These are phyloP conservation scores for Regulus satrapa DNA, from an alignment of 2,113 vertebrate species.

Conservation along the genomic window DNA sequence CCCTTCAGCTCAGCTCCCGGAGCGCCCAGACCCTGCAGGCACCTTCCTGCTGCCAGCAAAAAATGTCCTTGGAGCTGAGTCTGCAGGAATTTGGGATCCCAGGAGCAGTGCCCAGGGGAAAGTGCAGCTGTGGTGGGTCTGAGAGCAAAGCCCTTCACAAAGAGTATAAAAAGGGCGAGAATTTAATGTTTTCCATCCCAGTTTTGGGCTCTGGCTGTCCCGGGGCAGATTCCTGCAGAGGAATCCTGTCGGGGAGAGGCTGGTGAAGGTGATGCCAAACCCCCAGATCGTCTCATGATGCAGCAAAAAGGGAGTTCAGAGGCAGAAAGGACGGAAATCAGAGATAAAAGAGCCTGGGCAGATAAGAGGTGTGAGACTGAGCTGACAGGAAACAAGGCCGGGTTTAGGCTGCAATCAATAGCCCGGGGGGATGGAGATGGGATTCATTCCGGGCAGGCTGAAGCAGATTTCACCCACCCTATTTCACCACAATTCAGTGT, in stretches of 20 bases:
- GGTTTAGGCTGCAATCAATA: slow-evolving; percentile 57
- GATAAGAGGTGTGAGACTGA: slow-evolving; percentile 16
- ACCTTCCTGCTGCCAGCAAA: neutral
- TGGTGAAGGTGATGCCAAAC: neutral
- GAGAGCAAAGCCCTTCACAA: neutral
- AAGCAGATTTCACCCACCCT: slow-evolving; percentile 27
- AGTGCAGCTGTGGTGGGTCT: neutral
- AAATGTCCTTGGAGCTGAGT: neutral
- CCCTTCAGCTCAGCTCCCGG: neutral
- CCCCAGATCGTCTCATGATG: neutral
- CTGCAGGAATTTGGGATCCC: neutral
- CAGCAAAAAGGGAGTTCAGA: neutral
- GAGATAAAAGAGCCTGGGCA: slow-evolving; percentile 35
- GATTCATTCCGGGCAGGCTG: slow-evolving; percentile 54
- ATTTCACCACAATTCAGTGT: neutral
- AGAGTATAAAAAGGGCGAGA: neutral
- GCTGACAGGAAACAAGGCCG: slow-evolving; percentile 46
- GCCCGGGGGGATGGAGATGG: slow-evolving; percentile 6
- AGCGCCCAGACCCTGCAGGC: neutral
- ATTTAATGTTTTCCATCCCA: too few species aligned
- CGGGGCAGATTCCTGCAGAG: neutral
- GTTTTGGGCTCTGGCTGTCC: neutral
- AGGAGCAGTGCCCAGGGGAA: neutral
- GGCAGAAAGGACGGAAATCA: slow-evolving; percentile 15
- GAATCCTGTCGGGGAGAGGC: neutral